These are phyloP conservation scores for Panzeria rudis DNA, from an alignment of 2,888 invertebrate species.

Conservation along the genomic window DNA sequence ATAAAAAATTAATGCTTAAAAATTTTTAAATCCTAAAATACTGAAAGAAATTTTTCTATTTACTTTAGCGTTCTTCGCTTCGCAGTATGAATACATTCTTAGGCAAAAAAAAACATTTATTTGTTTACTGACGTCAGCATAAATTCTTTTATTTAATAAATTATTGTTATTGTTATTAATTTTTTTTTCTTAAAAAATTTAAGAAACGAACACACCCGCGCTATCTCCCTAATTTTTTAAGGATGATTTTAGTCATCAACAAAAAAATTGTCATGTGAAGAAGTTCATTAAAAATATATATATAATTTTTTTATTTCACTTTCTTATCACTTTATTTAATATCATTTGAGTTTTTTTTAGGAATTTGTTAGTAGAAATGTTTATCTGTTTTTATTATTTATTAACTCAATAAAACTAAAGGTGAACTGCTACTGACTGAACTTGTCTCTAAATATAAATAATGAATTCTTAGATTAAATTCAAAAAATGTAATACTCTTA, in stretches of 20 bases:
- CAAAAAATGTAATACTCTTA: too few species aligned
- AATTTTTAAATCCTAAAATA: background rate
- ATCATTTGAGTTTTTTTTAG: background rate
- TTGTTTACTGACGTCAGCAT: constrained; percentile 5
- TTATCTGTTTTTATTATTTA: too few species aligned
- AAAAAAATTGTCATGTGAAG: background rate
- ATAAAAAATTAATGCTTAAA: background rate
- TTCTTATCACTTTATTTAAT: too few species aligned
- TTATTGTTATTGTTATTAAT: background rate
- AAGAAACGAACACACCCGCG: background rate
- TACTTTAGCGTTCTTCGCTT: background rate
- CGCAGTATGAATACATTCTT: background rate
- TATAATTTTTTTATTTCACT: background rate
- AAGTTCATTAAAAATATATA: background rate
- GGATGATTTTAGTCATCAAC: too few species aligned
- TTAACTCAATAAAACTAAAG: background rate
- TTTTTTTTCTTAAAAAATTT: too few species aligned
- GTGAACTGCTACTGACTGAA: background rate
- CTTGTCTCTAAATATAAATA: background rate
- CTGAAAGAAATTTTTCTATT: background rate
- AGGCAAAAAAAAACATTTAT: background rate
- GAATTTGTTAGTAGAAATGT: too few species aligned
- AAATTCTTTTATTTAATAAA: background rate
- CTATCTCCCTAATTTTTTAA: background rate
- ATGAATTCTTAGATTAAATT: too few species aligned